Percentiles rank a stretch among this genome's conserved stretches.
Conservation (phyloP, 2,113 vertebrate species). For the Lycaon pictus region DNA sequence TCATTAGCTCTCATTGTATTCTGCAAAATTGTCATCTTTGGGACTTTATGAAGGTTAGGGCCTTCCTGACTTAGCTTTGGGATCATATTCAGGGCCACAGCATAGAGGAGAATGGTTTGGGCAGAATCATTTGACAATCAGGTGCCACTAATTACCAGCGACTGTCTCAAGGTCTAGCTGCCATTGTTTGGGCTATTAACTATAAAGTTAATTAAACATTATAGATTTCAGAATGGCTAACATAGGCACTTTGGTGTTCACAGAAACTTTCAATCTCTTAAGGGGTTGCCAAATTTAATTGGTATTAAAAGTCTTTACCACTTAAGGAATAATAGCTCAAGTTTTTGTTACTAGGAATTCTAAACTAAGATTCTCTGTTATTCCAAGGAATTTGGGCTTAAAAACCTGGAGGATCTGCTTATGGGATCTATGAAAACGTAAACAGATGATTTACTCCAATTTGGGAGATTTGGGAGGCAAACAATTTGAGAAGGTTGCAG, state of each 20-base stretch:
- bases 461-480: neutral
- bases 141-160: neutral
- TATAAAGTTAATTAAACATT: neutral
- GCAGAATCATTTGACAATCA: neutral
- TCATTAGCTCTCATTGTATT: neutral
- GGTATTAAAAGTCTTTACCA: neutral
- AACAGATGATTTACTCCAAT: neutral
- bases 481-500: neutral
- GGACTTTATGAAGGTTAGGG: neutral
- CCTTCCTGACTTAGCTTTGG: neutral
- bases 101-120: neutral
- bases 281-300: neutral
- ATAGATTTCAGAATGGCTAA: neutral
- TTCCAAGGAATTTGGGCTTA: conserved; percentile 25
- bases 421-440: neutral
- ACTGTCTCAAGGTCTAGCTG: neutral
- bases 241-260: neutral
- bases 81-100: too few relatives aligned
- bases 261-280: neutral
- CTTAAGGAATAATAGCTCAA: neutral
- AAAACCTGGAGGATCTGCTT: neutral
- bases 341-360: neutral
- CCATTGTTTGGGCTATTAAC: neutral
- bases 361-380: neutral
- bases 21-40: neutral